Base-by-base conservation (phyloP, 2,797 vertebrate species). In the Fistularia tabacaria region DNA sequence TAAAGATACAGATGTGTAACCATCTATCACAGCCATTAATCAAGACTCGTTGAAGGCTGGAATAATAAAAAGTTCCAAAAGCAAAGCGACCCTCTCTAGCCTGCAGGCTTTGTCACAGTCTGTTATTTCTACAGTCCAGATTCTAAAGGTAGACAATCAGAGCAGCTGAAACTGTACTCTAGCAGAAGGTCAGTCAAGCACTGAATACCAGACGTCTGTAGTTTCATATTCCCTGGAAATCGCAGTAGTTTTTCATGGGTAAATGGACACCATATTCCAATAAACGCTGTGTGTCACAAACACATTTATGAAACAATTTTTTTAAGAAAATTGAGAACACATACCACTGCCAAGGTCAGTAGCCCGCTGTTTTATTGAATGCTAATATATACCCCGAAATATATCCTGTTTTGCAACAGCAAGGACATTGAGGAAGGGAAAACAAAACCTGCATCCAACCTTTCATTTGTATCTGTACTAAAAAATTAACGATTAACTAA, bases 151-250 rank as follows among this genome's bases (percentile, higher is more conserved):
- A 75, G 51, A 70, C 66, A 46, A 61, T n/a, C 62, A 51, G 46
- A 74, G 70, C 67, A 55, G 66, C 71, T 78, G 73, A 80, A 80
- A 81, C 69, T 59, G 51, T 56, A 57, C 66, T 72, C 64, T 58
- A 60, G 54, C 69, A 39, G 63, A 58, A 45, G 69, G 62, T 70
- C 72, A 54, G 62, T 74, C 54, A 81, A 82, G 76, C 3, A n/a
- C 50, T 74, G 62, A 79, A 81, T 80, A 77, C 73, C 78, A 80
- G 73, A 84, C 74, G 37, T 75, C 69, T 77, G 68, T 77, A 56
- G 57, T 73, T 71, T 83, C 72, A 67, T 47, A 65, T 69, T 69
- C 46, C 69, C 76, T 68, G 61, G 82, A 75, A 82, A 86, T 68
- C 49, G 62, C 60, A 58, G 49, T 56, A 42, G 46, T 52, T 49